Percentiles rank a stretch among this genome's conserved stretches.
phyloP scores from a whole-genome alignment of 2,113 vertebrate species.

The Amphiprion ocellaris region DNA sequence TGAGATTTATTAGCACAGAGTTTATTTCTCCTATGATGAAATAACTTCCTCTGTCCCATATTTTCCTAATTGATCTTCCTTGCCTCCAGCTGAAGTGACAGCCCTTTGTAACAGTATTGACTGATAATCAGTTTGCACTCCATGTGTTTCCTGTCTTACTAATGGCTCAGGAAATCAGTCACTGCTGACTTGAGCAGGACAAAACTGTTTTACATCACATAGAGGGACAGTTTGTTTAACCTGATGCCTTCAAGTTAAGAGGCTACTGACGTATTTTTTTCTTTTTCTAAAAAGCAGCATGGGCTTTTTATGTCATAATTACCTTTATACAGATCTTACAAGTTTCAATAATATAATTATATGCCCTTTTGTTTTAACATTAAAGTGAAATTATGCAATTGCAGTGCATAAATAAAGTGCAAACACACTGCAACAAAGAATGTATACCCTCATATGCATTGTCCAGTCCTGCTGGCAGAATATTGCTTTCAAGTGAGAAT shows the following conservation, averaged over 20 bases:
- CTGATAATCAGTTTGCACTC: constrained; percentile 2
- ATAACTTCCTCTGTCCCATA: background rate
- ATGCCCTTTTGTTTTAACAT: background rate
- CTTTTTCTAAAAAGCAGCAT: background rate
- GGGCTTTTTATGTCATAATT: background rate
- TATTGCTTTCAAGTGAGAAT: constrained; percentile 23
- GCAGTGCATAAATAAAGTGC: background rate
- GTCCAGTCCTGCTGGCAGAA: background rate
- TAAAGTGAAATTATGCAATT: constrained; percentile 5
- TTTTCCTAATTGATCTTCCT: constrained; percentile 22
- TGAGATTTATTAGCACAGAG: too few species aligned
- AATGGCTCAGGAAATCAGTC: constrained; percentile 4
- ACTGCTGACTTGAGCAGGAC: background rate
- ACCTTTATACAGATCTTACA: background rate
- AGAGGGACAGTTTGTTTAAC: background rate
- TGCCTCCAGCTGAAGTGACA: constrained; percentile 21
- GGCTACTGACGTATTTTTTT: background rate
- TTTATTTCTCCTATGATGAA: constrained; percentile 1
- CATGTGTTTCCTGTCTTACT: background rate
- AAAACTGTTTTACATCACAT: background rate
- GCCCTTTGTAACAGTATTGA: constrained; percentile 22
- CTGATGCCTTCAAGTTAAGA: background rate
- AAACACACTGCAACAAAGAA: constrained; percentile 7
- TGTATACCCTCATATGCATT: background rate
- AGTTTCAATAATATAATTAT: background rate